Percentiles rank a stretch among this genome's conserved stretches.
Evolutionary conservation across 2,888 invertebrate genomes (phyloP).

Genomic region (Lasioglossum figueresi): DNA sequence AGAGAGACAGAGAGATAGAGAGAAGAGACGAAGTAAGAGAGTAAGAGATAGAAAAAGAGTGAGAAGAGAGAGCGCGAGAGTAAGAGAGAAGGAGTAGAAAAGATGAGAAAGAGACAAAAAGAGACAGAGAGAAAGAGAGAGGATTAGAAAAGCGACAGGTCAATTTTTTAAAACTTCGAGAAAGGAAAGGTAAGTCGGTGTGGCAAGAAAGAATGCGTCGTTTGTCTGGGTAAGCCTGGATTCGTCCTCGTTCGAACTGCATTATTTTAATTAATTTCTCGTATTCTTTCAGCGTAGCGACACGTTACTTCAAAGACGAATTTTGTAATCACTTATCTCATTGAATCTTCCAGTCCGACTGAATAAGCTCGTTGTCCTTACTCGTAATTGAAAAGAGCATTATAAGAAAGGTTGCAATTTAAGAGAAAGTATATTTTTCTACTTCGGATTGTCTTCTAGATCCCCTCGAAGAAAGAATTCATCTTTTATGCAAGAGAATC

Average conservation of each 20-base stretch:
- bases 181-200: conserved; percentile 46
- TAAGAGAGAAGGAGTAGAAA: conserved; percentile 9
- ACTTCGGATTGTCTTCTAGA: not conserved
- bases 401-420: not conserved
- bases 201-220: conserved; percentile 51
- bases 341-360: not conserved
- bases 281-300: not conserved
- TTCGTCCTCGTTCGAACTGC: conserved; percentile 53
- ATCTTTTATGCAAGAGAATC: not conserved
- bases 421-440: not conserved
- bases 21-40: not conserved
- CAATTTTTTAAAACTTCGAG: conserved; percentile 38
- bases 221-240: conserved; percentile 56
- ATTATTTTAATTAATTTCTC: not conserved
- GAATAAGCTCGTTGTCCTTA: not conserved
- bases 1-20: conserved; percentile 24
- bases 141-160: conserved; percentile 55
- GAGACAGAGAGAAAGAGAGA: conserved; percentile 1
- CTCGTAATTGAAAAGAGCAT: not conserved
- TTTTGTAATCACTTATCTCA: not conserved
- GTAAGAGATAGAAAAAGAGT: not conserved
- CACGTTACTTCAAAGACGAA: not conserved
- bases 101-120: not conserved
- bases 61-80: not conserved
- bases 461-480: not conserved